Evolutionary conservation across 2,113 vertebrate species (phyloP).

Genomic region (Tenrec ecaudatus): DNA sequence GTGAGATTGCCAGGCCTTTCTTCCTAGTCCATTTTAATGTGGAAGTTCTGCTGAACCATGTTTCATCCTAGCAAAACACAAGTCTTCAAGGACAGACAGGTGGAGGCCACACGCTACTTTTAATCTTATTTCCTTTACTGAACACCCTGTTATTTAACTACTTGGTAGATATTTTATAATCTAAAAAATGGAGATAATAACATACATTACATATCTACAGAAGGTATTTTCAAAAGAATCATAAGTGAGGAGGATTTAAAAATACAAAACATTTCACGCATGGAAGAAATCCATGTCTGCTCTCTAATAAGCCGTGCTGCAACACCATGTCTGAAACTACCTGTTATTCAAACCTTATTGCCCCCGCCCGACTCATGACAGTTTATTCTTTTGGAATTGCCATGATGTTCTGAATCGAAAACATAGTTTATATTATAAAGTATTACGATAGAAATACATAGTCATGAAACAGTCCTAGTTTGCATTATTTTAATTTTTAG

Average conservation of each 20-base stretch:
- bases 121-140: neutral
- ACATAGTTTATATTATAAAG: neutral
- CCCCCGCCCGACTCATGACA: neutral
- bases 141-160: neutral
- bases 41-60: neutral
- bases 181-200: neutral
- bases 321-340: neutral
- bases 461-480: neutral
- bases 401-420: neutral
- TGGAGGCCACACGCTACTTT: neutral
- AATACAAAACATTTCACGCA: neutral
- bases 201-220: neutral
- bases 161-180: neutral
- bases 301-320: neutral
- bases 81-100: neutral
- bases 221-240: neutral
- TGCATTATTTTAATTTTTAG: neutral
- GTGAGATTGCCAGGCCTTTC: neutral
- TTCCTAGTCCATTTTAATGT: neutral
- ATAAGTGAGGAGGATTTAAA: neutral
- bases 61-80: neutral
- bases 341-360: neutral
- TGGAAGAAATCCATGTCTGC: neutral
- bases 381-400: neutral
- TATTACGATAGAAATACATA: neutral